Evolutionary conservation across 2,113 vertebrate species (phyloP).

Genomic region (Neolamprologus sp.): DNA sequence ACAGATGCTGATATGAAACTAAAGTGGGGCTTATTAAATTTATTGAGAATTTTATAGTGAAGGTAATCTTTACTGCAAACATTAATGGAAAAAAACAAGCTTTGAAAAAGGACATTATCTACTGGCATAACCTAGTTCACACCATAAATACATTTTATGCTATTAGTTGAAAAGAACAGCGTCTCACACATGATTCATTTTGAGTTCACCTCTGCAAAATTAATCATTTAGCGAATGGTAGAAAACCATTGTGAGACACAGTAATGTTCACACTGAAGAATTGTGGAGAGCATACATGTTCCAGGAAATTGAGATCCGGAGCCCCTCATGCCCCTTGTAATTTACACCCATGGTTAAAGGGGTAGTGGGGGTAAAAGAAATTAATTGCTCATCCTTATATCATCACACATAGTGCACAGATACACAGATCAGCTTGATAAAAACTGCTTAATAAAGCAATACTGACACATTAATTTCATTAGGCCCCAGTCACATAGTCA

Average conservation of each 20-base stretch:
- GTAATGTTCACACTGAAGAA: not conserved
- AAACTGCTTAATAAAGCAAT: not conserved
- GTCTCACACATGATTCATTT: not conserved
- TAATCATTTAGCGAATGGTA: not conserved
- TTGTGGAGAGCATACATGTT: not conserved
- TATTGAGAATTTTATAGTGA: not conserved
- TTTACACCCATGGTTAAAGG: not conserved
- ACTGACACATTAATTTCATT: not conserved
- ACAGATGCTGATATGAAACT: not conserved
- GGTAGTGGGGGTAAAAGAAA: not conserved
- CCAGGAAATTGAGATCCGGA: not conserved
- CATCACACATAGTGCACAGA: not conserved
- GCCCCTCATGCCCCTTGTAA: not conserved
- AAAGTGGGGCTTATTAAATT: not conserved
- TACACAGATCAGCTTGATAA: not conserved
- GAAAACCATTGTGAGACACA: not conserved
- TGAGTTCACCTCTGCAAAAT: not conserved
- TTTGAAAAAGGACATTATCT: not conserved
- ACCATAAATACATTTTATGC: not conserved
- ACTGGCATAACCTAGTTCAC: not conserved
- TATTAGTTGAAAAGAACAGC: not conserved
- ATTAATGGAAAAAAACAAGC: not conserved
- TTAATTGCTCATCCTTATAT: not conserved
- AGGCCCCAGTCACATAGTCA: not conserved
- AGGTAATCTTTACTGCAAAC: not conserved